Base-by-base conservation (phyloP, 2,113 vertebrate species). In the Percopsis transmontana region DNA sequence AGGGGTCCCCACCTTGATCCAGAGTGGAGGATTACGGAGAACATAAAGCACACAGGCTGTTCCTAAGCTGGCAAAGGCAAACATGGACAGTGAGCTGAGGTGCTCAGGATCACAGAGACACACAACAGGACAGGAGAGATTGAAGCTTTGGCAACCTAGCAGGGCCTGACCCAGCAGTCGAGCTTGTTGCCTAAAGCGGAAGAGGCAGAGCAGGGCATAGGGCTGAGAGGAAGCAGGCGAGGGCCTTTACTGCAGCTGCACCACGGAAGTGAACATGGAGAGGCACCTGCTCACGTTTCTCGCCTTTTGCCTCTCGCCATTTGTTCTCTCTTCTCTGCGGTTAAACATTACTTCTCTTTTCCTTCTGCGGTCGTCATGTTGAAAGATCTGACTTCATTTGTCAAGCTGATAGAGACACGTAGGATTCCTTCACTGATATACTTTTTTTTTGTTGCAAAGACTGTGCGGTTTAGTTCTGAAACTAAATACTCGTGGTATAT, bases 251-350 rank as follows among this genome's bases (percentile, higher is more conserved):
- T 74, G 86, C 85, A 87, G 81, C 82, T 86, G 85, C 76, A 74
- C 24, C 51, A 62, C 66, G 77, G 18, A 58, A 70, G 63, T 14
- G 65, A 15, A 77, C 73, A 76, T 77, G 40, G n/a, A 80, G 71
- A 81, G 50, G 68, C 87, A 88, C 86, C 88, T 89, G 90, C 87
- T 90, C 88, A 89, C 86, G 86, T 90, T 91, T 87, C 70, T 85
- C 61, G 74, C 76, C 79, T 84, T 72, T 70, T 54, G 71, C 73
- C 72, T 85, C 59, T 48, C 21, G 5, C 21, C 9, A 8, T 45
- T 45, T 10, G 7, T 10, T 45, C 42, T 9, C 42, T 45, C 42
- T 45, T 78, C 62, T 84, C 33, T 66, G 88, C 27, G 90, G 87
- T 91, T 44, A 78, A 53, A 76, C 59, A 71, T 80, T 78, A 86